phyloP scores from a whole-genome alignment of 2,113 vertebrate species.

The Alectura lathami region DNA sequence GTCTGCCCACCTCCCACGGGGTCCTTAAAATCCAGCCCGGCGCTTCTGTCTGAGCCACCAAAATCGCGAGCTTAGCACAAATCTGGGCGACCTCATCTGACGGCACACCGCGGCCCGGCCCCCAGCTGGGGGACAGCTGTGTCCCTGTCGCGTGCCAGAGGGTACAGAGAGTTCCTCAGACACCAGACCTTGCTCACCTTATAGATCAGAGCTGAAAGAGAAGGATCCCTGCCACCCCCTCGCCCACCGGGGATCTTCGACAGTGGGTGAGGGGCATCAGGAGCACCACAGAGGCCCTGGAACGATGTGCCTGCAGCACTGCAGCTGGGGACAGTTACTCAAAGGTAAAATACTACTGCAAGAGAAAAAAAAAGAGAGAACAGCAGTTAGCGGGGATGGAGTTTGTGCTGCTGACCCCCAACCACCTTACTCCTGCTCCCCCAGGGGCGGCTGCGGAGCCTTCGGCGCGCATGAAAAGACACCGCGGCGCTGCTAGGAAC shows the following conservation, averaged over 20 bases:
- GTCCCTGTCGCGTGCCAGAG: too few relatives aligned
- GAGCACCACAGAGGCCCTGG: conserved; percentile 99
- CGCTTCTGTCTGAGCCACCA: neutral
- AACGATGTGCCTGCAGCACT: conserved; percentile 91
- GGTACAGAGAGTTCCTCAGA: neutral
- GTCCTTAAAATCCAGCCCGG: conserved; percentile 21
- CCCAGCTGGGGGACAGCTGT: neutral
- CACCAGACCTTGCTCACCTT: conserved; percentile 78
- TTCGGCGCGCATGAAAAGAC: rapidly evolving
- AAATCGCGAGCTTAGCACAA: neutral
- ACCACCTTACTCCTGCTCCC: neutral
- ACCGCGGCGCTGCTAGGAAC: rapidly evolving
- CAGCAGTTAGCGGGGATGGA: neutral
- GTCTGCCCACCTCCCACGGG: neutral
- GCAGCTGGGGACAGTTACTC: conserved; percentile 84
- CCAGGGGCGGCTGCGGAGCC: neutral
- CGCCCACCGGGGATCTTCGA: conserved; percentile 99
- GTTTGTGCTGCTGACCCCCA: neutral
- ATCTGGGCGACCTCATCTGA: neutral
- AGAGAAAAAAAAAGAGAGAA: conserved; percentile 35
- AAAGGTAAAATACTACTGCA: conserved; percentile 89
- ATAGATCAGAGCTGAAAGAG: conserved; percentile 90
- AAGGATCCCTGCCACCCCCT: conserved; percentile 98
- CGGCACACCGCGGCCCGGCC: neutral
- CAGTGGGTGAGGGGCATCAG: conserved; percentile 99